Percentiles rank a stretch among this genome's conserved stretches.
phyloP scores from a whole-genome alignment of 2,113 vertebrate genomes.

The Caracal caracal region DNA sequence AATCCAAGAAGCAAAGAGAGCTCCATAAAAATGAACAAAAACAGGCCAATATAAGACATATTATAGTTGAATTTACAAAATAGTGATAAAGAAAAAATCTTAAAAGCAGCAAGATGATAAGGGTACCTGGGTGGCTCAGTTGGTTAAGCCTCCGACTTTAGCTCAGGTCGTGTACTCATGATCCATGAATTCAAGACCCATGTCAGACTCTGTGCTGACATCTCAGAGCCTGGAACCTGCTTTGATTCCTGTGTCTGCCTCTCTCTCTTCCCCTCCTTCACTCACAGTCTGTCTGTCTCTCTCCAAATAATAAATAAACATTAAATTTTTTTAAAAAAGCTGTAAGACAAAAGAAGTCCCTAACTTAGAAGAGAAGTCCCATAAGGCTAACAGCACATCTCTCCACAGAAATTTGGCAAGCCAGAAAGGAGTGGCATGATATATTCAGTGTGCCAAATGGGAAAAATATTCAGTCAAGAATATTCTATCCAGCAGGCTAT shows the following conservation, averaged over 20 bases:
- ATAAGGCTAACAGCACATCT: neutral
- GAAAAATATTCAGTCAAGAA: neutral
- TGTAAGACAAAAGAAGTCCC: neutral
- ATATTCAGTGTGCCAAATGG: neutral
- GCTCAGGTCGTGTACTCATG: too few species aligned
- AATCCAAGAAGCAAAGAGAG: neutral
- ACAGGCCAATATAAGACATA: neutral
- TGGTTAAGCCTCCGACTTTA: too few species aligned
- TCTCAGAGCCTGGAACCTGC: too few species aligned
- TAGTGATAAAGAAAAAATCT: neutral
- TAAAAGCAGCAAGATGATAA: neutral
- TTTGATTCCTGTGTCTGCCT: too few species aligned
- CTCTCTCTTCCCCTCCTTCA: too few species aligned
- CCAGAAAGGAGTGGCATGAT: neutral
- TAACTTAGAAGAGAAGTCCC: neutral
- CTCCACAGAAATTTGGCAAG: neutral
- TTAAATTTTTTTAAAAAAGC: neutral
- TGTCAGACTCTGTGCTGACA: too few species aligned
- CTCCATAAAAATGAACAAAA: neutral
- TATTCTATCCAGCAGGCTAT: neutral
- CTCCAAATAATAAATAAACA: too few species aligned
- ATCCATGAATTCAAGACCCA: too few species aligned
- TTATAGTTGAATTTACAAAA: neutral
- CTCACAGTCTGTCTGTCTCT: too few species aligned
- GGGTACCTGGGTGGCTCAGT: too few species aligned